Percentiles rank a stretch among this genome's conserved stretches.
These are phyloP conservation scores for Egretta garzetta DNA, from an alignment of 2,113 vertebrate genomes.

Conservation along the genomic window DNA sequence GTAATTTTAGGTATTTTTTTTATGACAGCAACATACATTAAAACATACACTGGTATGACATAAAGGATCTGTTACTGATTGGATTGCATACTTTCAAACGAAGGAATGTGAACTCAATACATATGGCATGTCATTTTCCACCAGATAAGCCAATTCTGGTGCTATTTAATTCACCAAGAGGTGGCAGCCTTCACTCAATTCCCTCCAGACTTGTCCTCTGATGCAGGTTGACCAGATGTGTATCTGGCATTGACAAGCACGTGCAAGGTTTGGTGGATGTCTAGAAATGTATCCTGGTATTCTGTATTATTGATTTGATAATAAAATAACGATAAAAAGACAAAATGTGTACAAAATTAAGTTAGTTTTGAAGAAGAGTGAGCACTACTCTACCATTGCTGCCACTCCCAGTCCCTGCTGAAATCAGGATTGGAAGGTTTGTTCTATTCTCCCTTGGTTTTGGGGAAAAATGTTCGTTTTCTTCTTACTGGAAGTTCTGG, in stretches of 20 bases:
- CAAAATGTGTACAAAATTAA: background rate
- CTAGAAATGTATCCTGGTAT: background rate
- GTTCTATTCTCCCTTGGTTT: background rate
- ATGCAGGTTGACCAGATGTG: background rate
- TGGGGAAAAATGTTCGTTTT: background rate
- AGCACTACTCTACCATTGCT: background rate
- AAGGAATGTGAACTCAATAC: background rate
- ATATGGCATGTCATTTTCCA: background rate
- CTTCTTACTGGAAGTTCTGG: background rate
- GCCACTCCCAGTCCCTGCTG: background rate
- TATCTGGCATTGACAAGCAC: background rate
- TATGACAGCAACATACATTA: fast-evolving
- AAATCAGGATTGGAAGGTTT: background rate
- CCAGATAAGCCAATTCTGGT: background rate
- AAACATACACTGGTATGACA: background rate
- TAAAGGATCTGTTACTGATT: background rate
- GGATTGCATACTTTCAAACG: background rate
- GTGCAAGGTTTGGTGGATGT: background rate
- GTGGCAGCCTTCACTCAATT: conserved; percentile 17
- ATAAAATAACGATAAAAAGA: background rate
- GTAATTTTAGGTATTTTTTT: background rate
- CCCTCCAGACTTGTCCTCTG: background rate
- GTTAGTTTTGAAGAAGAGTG: background rate
- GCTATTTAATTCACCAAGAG: conserved; percentile 25
- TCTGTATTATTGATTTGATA: background rate